A percentile compares a stretch with the other conserved stretches of the same genome.
phyloP scores from a whole-genome alignment of 1,140 invertebrate genomes.

The Drosophila erecta region DNA sequence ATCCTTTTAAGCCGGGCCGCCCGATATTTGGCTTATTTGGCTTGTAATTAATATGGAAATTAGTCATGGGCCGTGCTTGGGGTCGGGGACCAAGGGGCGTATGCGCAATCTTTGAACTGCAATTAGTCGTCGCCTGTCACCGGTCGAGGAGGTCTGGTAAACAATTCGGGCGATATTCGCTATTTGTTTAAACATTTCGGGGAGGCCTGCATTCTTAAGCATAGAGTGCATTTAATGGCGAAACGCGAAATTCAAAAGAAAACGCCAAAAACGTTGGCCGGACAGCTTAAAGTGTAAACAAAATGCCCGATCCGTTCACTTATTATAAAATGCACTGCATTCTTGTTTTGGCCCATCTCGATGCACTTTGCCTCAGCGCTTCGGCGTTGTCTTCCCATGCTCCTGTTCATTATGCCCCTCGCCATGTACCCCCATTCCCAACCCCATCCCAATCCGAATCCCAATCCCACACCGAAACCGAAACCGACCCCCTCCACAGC shows the following conservation, averaged over 20 bases:
- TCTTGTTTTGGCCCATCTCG: conserved; percentile 69
- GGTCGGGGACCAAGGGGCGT: conserved; percentile 55
- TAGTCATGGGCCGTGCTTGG: conserved; percentile 17
- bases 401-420: conserved; percentile 19
- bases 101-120: conserved; percentile 73
- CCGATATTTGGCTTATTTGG: conserved; percentile 48
- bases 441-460: neutral
- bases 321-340: conserved; percentile 66
- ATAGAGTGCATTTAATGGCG: conserved; percentile 79
- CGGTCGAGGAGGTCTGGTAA: conserved; percentile 33
- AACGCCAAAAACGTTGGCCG: conserved; percentile 21
- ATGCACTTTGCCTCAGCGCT: conserved; percentile 72
- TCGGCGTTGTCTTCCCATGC: conserved; percentile 45
- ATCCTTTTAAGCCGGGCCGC: conserved; percentile 65
- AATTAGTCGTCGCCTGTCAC: conserved; percentile 61
- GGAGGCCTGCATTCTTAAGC: conserved; percentile 68
- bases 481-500: neutral
- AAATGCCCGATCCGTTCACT: conserved; percentile 72
- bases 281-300: conserved; percentile 80
- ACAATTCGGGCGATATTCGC: conserved; percentile 40
- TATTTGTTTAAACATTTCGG: conserved; percentile 74
- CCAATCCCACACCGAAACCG: neutral
- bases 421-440: neutral
- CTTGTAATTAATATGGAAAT: conserved; percentile 67
- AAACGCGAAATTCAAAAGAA: conserved; percentile 54